Percentiles rank a stretch among this genome's conserved stretches.
phyloP scores from a whole-genome alignment of 2,113 vertebrate species.

The Paramisgurnus dabryanus region DNA sequence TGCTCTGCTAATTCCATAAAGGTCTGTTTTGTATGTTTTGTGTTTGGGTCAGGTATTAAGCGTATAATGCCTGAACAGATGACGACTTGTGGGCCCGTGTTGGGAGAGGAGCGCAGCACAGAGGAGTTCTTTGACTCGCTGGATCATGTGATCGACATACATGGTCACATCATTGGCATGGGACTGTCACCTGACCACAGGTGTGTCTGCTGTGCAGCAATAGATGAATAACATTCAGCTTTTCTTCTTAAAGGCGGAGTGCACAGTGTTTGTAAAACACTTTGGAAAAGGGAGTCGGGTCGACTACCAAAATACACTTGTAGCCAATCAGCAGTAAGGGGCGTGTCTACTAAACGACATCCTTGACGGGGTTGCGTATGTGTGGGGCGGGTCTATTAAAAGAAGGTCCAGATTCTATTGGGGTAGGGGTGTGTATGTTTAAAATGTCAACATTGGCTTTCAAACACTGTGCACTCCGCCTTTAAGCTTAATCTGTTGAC shows the following conservation, averaged over 20 bases:
- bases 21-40: conserved; percentile 31
- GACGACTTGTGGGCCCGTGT: conserved; percentile 88
- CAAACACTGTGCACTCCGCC: no score
- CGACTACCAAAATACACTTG: no score
- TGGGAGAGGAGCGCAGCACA: conserved; percentile 85
- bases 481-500: no score
- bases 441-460: no score
- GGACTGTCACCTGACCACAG: conserved; percentile 97
- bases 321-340: no score
- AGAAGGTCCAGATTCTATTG: no score
- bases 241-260: background rate
- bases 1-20: background rate
- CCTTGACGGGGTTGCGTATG: no score
- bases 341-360: no score
- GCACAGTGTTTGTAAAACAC: no score
- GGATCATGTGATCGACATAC: conserved; percentile 95
- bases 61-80: conserved; percentile 95
- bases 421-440: no score
- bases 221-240: background rate
- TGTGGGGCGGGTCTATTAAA: no score
- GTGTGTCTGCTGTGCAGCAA: conserved; percentile 63
- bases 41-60: conserved; percentile 88
- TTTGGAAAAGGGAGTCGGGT: no score
- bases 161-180: conserved; percentile 96
- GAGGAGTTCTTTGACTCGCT: conserved; percentile 94